Percentiles rank a stretch among this genome's conserved stretches.
These are phyloP conservation scores for Leucophenga varia DNA, from an alignment of 1,140 invertebrate species.

Conservation along the genomic window DNA sequence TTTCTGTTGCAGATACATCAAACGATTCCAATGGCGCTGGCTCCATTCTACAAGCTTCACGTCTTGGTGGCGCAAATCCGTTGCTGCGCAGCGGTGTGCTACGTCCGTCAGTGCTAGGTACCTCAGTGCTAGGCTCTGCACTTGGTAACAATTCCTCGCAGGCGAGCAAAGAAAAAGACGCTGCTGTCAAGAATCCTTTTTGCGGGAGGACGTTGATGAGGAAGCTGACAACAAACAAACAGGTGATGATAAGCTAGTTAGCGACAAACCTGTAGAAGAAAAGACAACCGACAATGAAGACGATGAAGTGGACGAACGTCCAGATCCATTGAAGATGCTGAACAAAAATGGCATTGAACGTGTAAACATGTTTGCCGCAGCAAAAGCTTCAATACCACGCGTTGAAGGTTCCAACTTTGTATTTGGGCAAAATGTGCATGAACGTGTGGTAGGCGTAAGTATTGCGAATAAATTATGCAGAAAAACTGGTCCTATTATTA, in stretches of 20 bases:
- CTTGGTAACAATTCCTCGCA: constrained; percentile 26
- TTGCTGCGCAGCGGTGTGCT: constrained; percentile 34
- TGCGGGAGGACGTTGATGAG: constrained; percentile 21
- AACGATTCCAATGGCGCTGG: constrained; percentile 49
- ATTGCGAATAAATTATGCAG: constrained; percentile 20
- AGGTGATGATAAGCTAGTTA: constrained; percentile 20
- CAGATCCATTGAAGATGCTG: constrained; percentile 45
- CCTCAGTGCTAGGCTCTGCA: constrained; percentile 26
- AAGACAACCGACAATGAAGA: constrained; percentile 33
- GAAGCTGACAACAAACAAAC: not conserved
- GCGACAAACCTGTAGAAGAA: constrained; percentile 17
- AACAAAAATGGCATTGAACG: constrained; percentile 51
- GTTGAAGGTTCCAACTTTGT: constrained; percentile 68
- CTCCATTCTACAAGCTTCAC: constrained; percentile 46
- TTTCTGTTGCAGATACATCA: constrained; percentile 40
- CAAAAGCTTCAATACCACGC: constrained; percentile 45
- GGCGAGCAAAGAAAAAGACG: constrained; percentile 7
- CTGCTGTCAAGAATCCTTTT: not conserved
- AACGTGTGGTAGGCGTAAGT: constrained; percentile 67
- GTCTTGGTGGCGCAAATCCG: constrained; percentile 26
- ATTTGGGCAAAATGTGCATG: constrained; percentile 89
- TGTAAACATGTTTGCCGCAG: constrained; percentile 41
- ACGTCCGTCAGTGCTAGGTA: constrained; percentile 36
- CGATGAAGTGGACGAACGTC: constrained; percentile 42
- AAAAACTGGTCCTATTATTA: no score